Base-by-base conservation (phyloP, 2,888 invertebrate species). In the Agonopterix heracliana region DNA sequence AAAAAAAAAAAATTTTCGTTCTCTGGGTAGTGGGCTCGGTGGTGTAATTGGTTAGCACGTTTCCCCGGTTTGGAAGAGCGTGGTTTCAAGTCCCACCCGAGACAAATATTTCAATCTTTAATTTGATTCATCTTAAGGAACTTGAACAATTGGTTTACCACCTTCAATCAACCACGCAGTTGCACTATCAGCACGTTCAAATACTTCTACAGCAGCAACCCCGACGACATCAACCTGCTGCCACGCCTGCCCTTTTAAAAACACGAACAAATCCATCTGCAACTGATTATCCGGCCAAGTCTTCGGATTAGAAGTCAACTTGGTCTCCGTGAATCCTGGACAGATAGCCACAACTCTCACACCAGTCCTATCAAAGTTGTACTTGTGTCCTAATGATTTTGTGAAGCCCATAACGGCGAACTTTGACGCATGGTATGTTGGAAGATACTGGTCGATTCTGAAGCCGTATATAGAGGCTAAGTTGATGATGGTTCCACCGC, bases 401-500 rank as follows among this genome's bases (percentile, higher is more conserved):
- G 77, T 76, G 44, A 89, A 64, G 9, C 87, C 89, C 35, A 81
- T 61, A 2, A 90, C 79, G 13, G 84, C 88, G 54, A 81, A 83
- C 63, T 91, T 91, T 0, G 91, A 89, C 1, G 89, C 89, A 2
- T 84, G 82, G 63, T 91, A 91, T n/a, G 87, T 74, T 1, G 91
- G 90, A 34, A 79, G 61, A 13, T 79, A 79, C 11, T 81, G 79
- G 38, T 82, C 68, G 0, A 85, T 71, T 54, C 75, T 70, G 13
- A 88, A 71, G 0, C 91, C 91, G 53, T 87, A 78, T 17, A 89
- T 81, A 2, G 91, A 91, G 1, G 91, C 81, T 26, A 91, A 78
- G 64, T 92, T 92, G 11, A 92, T 78, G 40, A 92, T 81, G 1
- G 85, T 78, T 4, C 92, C 92, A 4, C 92, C 92, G 13, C 68